Conservation (phyloP, 2,797 vertebrate species). For the Sebastolobus alascanus region DNA sequence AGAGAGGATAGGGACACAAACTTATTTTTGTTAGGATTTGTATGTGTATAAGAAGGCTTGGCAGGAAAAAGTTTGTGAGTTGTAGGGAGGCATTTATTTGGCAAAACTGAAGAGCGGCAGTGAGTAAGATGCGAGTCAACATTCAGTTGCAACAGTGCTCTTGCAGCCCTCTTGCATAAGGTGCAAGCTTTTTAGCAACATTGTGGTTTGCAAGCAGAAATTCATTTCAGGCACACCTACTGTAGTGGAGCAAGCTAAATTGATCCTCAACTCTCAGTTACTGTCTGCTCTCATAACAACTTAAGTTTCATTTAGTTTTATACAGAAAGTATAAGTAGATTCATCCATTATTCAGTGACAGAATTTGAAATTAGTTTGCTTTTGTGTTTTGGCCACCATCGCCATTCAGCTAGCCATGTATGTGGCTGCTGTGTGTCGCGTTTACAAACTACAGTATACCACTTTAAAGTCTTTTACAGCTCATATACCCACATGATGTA, state of each 20-base stretch:
- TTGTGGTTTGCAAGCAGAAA: slow-evolving; percentile 11
- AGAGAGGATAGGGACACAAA: too few relatives aligned
- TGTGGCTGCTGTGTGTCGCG: not conserved
- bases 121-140: slow-evolving; percentile 11
- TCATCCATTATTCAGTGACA: not conserved
- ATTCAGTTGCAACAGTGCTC: slow-evolving; percentile 19
- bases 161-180: not conserved
- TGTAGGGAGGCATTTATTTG: not conserved
- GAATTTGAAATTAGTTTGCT: not conserved
- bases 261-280: not conserved
- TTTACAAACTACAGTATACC: not conserved
- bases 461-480: not conserved
- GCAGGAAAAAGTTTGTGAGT: not conserved
- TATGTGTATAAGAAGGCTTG: not conserved
- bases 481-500: not conserved
- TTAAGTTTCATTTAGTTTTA: not conserved
- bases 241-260: not conserved
- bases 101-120: not conserved
- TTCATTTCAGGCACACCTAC: not conserved
- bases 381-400: not conserved
- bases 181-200: not conserved
- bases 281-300: not conserved
- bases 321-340: not conserved
- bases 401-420: not conserved
- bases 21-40: not conserved